phyloP scores from a whole-genome alignment of 2,113 vertebrate genomes.

The Opisthocomus hoazin region DNA sequence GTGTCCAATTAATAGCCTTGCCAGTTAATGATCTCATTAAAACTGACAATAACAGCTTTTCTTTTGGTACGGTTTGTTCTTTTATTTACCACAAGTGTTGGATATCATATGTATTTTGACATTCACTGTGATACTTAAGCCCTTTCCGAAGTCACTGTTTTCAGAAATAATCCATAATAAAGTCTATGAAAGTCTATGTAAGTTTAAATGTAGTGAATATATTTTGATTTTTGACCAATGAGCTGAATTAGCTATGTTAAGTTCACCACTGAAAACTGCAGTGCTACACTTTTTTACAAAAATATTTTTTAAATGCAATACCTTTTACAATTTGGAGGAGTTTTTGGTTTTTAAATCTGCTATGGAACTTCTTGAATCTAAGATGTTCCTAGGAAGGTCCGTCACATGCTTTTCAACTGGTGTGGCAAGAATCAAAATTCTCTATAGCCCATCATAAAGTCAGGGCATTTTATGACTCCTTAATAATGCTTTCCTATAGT shows the following conservation, averaged over 20 bases:
- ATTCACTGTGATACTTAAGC: rapidly evolving
- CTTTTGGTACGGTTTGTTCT: not conserved
- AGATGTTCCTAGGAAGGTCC: not conserved
- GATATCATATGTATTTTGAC: not conserved
- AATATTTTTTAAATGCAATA: not conserved
- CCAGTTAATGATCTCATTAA: not conserved
- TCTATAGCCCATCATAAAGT: not conserved
- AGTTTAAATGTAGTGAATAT: not conserved
- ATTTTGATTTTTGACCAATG: not conserved
- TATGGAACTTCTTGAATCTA: not conserved
- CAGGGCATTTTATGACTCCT: not conserved
- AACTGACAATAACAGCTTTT: not conserved
- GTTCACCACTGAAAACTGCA: not conserved
- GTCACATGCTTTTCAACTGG: not conserved
- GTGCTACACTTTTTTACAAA: not conserved
- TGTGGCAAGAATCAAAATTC: not conserved
- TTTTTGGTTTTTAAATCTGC: not conserved
- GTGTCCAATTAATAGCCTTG: not conserved
- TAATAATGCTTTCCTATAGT: not conserved
- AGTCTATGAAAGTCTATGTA: not conserved
- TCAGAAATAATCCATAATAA: not conserved
- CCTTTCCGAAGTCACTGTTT: not conserved
- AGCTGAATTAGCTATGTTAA: not conserved
- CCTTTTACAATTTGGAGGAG: not conserved
- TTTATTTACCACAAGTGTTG: not conserved